A percentile compares a stretch with the other conserved stretches of the same genome.
Conservation (phyloP, 2,888 invertebrate genomes). For the Rotaria macrura region DNA sequence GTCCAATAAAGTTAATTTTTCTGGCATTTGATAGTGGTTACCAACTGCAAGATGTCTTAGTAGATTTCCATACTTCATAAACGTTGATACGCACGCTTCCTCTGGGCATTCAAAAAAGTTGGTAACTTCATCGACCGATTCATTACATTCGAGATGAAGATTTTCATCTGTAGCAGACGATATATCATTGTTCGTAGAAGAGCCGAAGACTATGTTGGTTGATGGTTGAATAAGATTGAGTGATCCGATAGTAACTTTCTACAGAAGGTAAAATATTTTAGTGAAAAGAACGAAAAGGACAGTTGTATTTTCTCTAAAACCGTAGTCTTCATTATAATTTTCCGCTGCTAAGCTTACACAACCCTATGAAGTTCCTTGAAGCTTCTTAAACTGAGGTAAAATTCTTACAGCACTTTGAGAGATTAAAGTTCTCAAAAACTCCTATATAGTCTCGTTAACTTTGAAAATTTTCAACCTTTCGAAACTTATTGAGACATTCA, state of each 20-base stretch:
- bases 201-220: background rate
- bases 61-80: background rate
- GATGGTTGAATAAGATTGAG: background rate
- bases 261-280: background rate
- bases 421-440: too few relatives aligned
- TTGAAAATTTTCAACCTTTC: too few relatives aligned
- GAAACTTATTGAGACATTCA: too few relatives aligned
- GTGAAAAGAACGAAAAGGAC: background rate
- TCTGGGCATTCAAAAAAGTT: background rate
- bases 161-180: background rate
- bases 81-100: background rate
- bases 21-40: background rate
- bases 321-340: too few relatives aligned
- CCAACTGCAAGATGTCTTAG: background rate
- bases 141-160: too few relatives aligned
- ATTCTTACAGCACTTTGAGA: too few relatives aligned
- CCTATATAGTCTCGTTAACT: too few relatives aligned
- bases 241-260: background rate
- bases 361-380: too few relatives aligned
- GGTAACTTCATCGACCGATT: too few relatives aligned
- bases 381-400: too few relatives aligned
- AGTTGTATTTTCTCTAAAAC: too few relatives aligned
- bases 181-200: background rate
- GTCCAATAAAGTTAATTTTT: background rate
- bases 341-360: too few relatives aligned